Evolutionary conservation across 2,797 vertebrate species (phyloP).

Genomic region (Intellagama lesueurii): DNA sequence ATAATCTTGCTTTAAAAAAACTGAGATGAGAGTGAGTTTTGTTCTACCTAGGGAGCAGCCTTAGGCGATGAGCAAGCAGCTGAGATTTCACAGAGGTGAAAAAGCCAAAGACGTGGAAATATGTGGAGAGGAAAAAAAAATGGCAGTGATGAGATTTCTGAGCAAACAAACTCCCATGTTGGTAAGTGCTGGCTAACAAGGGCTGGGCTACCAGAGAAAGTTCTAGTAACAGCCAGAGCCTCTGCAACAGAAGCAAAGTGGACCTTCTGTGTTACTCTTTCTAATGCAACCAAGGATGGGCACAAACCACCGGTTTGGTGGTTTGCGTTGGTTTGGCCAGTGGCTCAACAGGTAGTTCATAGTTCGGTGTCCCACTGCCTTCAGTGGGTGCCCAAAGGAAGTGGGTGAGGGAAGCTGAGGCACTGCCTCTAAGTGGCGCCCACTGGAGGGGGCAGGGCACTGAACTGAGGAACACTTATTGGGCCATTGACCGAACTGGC

Average conservation of each 20-base stretch:
- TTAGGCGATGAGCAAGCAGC: neutral
- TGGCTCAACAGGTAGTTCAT: too few species aligned
- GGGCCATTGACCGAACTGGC: too few species aligned
- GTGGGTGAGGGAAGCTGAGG: too few species aligned
- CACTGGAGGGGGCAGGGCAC: too few species aligned
- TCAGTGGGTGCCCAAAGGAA: too few species aligned
- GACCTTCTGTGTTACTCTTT: neutral
- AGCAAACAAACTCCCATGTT: conserved; percentile 69
- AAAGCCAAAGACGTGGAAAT: conserved; percentile 57
- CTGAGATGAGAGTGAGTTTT: conserved; percentile 43
- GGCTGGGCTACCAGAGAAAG: conserved; percentile 39
- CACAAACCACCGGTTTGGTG: too few species aligned
- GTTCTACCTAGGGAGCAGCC: conserved; percentile 52
- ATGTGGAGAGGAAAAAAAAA: conserved; percentile 38
- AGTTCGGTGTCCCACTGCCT: too few species aligned
- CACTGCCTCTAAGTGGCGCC: too few species aligned
- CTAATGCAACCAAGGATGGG: too few species aligned
- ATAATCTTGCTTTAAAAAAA: conserved; percentile 24
- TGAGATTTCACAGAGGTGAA: conserved; percentile 66
- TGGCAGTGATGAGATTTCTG: conserved; percentile 61
- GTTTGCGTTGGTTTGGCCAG: too few species aligned
- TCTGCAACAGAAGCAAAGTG: conserved; percentile 19
- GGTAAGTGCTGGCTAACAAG: conserved; percentile 53
- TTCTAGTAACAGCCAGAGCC: conserved; percentile 39
- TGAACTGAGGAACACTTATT: too few species aligned